These are phyloP conservation scores for Erebia epiphron DNA, from an alignment of 2,888 invertebrate genomes.

Conservation along the genomic window DNA sequence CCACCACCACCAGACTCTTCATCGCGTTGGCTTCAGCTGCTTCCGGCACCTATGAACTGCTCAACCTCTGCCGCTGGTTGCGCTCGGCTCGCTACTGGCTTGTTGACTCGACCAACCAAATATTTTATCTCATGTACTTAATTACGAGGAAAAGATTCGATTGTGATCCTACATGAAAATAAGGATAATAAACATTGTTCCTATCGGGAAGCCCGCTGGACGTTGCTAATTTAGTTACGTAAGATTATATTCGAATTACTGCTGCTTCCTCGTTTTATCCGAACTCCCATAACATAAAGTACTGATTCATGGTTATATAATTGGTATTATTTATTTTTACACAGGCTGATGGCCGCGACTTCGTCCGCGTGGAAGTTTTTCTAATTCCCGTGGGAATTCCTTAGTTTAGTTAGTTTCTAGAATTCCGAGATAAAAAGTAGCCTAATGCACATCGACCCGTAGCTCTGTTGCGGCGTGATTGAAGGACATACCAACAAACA, in stretches of 20 bases:
- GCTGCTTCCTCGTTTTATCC: neutral
- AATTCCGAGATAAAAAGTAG: too few relatives aligned
- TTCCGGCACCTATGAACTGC: too few relatives aligned
- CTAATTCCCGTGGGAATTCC: too few relatives aligned
- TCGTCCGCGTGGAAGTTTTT: too few relatives aligned
- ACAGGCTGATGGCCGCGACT: too few relatives aligned
- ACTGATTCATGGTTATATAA: too few relatives aligned
- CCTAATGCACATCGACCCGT: too few relatives aligned
- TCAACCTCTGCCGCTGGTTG: neutral
- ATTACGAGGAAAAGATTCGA: neutral
- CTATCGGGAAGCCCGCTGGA: neutral
- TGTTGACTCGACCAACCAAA: neutral
- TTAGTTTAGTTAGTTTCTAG: too few relatives aligned
- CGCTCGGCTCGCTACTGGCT: neutral
- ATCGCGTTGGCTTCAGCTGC: slow-evolving; percentile 44
- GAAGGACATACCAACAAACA: too few relatives aligned
- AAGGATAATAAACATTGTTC: neutral
- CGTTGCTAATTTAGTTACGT: neutral
- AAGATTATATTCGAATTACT: neutral
- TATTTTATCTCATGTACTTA: neutral
- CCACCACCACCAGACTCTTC: slow-evolving; percentile 58
- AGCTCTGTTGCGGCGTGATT: too few relatives aligned
- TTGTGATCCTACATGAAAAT: neutral
- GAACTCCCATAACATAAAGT: too few relatives aligned
- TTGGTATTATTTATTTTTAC: too few relatives aligned